A percentile compares a stretch with the other conserved stretches of the same genome.
Evolutionary conservation across 2,888 invertebrate species (phyloP).

Genomic region (Drosophila rellima): DNA sequence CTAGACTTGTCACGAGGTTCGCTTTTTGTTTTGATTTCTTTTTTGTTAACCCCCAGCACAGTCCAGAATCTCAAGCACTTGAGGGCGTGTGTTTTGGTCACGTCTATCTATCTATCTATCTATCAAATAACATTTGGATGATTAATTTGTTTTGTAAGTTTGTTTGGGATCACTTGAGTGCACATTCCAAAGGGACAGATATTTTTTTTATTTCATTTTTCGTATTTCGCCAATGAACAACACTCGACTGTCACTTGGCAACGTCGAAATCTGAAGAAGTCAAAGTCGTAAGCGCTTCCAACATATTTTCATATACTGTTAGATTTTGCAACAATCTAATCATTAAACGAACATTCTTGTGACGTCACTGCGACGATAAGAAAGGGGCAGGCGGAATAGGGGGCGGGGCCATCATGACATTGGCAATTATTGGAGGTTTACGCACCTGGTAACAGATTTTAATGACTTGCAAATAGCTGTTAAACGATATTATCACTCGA

Average conservation of each 20-base stretch:
- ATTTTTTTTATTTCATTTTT: conserved; percentile 3
- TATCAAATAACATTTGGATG: conserved; percentile 25
- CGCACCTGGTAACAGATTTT: conserved; percentile 58
- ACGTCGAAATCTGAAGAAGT: conserved; percentile 27
- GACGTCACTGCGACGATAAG: conserved; percentile 72
- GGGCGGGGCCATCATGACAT: conserved; percentile 14
- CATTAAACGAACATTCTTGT: conserved; percentile 56
- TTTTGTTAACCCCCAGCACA: conserved; percentile 11
- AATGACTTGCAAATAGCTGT: conserved; percentile 31
- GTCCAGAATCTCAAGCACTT: conserved; percentile 20
- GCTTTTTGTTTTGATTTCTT: too few relatives aligned
- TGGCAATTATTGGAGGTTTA: conserved; percentile 22
- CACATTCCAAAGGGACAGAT: conserved; percentile 15
- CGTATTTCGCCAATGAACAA: conserved; percentile 47
- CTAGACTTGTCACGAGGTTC: conserved; percentile 30
- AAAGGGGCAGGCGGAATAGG: not conserved
- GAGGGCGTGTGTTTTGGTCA: conserved; percentile 16
- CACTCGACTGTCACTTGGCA: conserved; percentile 62
- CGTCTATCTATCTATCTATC: not conserved
- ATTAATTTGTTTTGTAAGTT: conserved; percentile 37
- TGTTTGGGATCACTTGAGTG: conserved; percentile 18
- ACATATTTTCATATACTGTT: conserved; percentile 54
- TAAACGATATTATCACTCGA: conserved; percentile 17
- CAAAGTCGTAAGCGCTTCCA: conserved; percentile 19
- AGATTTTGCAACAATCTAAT: conserved; percentile 65